Evolutionary conservation across 2,113 vertebrate genomes (phyloP).

Genomic region (Centropus unirufus): DNA sequence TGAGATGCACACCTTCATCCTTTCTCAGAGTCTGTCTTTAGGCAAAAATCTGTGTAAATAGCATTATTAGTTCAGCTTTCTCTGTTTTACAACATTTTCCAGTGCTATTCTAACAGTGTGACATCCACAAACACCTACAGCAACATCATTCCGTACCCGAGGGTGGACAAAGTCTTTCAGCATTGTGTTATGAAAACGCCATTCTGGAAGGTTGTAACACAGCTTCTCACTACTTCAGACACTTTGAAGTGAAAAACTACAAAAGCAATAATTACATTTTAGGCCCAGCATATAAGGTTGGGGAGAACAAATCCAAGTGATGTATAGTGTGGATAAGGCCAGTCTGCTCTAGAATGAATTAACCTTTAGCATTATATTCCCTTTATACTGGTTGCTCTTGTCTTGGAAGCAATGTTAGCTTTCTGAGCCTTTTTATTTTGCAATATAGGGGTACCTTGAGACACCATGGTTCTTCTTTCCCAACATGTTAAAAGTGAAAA

Average conservation of each 20-base stretch:
- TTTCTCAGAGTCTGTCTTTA: background rate
- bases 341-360: background rate
- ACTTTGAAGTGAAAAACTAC: background rate
- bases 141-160: background rate
- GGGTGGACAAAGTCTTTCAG: background rate
- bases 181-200: background rate
- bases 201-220: background rate
- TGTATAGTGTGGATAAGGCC: fast-evolving
- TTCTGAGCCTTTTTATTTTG: background rate
- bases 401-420: background rate
- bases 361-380: background rate
- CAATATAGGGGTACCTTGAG: background rate
- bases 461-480: background rate
- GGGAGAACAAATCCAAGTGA: background rate
- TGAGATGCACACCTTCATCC: background rate
- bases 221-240: background rate
- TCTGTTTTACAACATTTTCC: background rate
- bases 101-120: fast-evolving
- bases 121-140: background rate
- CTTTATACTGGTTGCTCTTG: background rate
- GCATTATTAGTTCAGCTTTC: background rate
- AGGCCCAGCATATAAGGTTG: background rate
- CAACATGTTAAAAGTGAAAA: background rate
- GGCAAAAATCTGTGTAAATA: background rate
- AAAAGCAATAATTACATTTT: background rate